These are phyloP conservation scores for Artibeus lituratus DNA, from an alignment of 2,797 vertebrate genomes.

Conservation along the genomic window DNA sequence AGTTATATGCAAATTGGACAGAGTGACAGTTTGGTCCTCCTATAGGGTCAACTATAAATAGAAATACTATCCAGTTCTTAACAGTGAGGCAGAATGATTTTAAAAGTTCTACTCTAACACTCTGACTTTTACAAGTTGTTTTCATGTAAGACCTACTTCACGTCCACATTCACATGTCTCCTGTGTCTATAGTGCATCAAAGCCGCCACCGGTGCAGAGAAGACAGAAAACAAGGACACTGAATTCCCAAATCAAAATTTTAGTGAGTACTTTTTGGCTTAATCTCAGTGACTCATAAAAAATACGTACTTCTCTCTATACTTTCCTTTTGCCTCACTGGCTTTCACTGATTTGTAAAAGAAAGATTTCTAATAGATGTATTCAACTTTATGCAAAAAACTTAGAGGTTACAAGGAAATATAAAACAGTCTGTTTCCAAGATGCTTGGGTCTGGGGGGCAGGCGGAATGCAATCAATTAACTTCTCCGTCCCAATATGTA, in stretches of 20 bases:
- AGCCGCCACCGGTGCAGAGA: slow-evolving; percentile 75
- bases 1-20: background rate
- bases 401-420: background rate
- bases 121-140: slow-evolving; percentile 23
- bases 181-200: slow-evolving; percentile 75
- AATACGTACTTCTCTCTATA: background rate
- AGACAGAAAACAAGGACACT: slow-evolving; percentile 61
- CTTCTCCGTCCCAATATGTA: background rate
- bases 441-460: background rate
- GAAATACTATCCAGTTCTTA: background rate
- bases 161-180: slow-evolving; percentile 16
- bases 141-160: background rate
- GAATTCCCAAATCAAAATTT: slow-evolving; percentile 70
- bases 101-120: slow-evolving; percentile 52
- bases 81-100: slow-evolving; percentile 31
- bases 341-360: slow-evolving; percentile 25
- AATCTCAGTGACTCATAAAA: background rate
- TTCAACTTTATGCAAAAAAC: background rate
- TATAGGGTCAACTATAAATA: background rate
- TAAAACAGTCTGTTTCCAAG: background rate
- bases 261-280: slow-evolving; percentile 80
- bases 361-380: background rate
- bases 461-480: background rate
- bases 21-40: background rate
- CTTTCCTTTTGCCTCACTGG: background rate